Evolutionary conservation across 2,797 vertebrate genomes (phyloP), one percentile per base, ranked within the genome.

Genomic region (Vespertilio murinus): DNA sequence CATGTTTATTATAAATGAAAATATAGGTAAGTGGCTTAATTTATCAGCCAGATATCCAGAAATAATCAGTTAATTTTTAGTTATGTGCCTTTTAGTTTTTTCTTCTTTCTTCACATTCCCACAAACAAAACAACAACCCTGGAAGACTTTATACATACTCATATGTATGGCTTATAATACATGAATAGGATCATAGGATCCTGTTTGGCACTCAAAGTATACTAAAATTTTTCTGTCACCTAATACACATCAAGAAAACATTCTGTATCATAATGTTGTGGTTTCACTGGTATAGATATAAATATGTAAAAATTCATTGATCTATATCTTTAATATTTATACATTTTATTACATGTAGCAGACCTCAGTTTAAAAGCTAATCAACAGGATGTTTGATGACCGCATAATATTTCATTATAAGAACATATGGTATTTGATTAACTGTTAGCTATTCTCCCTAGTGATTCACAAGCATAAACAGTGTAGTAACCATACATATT

Each of bases 1-100:
- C 20, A 8, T 90, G 6, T 30, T 75, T 61, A 33, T 73, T 90
- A 25, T 35, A 87, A 35, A 79, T 87, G 33, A 92, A 92, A 95
- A 85, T 85, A 47, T 33, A 73, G 25, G 49, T 70, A 75, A 38
- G 8, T 64, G 82, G 59, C 56, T 61, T 61, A 61, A 30, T 61
- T 61, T 74, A 84, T 35, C 22, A 85, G 64, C 67, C n/a, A 8
- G 90, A 17, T 75, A 45, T 6, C n/a, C 77, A 75, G 67, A 92
- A 84, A 82, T 93, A 91, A 84, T 92, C 40, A 35, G 11, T 61
- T 75, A 67, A 25, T 87, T 47, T 77, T 86, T 88, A 74, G 67
- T 77, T 59, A 5, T 40, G 8, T 38, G 14, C 85, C 40, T 93
- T 86, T 93, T 40, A 56, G 18, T 86, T 22, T 90, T 20, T 65